phyloP scores from a whole-genome alignment of 2,888 invertebrate species.

The Coronaproctus castanopsis region DNA sequence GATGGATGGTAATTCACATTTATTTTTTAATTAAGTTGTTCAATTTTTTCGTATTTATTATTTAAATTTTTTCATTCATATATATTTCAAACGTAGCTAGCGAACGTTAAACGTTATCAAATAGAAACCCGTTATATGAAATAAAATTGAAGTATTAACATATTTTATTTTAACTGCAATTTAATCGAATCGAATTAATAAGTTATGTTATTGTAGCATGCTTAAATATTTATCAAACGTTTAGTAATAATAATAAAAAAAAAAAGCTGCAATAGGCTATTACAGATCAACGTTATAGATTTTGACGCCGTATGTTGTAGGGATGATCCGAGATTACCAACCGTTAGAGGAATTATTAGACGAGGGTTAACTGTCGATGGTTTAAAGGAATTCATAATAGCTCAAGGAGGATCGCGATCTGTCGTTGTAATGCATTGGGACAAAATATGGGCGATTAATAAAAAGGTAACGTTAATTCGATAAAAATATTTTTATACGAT shows the following conservation, averaged over 20 bases:
- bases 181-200: no score
- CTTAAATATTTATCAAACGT: no score
- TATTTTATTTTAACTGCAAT: no score
- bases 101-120: neutral
- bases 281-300: no score
- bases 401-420: slow-evolving; percentile 90
- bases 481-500: no score
- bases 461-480: slow-evolving; percentile 45
- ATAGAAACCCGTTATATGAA: no score
- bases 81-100: neutral
- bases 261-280: no score
- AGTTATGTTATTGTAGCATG: no score
- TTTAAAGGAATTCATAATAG: slow-evolving; percentile 85
- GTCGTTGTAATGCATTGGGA: slow-evolving; percentile 99
- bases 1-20: slow-evolving; percentile 64
- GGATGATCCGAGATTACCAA: slow-evolving; percentile 98
- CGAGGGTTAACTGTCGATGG: slow-evolving; percentile 96
- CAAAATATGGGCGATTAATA: slow-evolving; percentile 99
- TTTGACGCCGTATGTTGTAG: no score
- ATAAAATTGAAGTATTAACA: no score
- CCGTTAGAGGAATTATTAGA: slow-evolving; percentile 85
- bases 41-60: neutral
- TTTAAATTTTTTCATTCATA: slow-evolving; percentile 1
- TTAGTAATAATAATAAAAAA: no score
- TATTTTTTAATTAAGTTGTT: neutral